Conservation (phyloP, 2,797 vertebrate species). For the Rousettus madagascariensis region DNA sequence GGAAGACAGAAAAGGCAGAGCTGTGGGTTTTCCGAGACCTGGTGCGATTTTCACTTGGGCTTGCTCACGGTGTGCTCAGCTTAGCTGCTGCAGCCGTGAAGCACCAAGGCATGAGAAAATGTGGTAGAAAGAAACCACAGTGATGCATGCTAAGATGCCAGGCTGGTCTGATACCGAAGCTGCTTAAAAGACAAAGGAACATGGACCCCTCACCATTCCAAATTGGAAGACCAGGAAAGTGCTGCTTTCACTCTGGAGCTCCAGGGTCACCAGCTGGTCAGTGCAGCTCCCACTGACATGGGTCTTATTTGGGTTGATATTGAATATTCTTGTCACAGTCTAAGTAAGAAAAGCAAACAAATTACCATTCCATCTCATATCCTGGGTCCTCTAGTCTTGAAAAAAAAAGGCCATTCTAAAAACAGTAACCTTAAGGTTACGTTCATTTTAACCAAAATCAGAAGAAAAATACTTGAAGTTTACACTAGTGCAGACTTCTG, state of each 20-base stretch:
- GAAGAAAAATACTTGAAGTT: background rate
- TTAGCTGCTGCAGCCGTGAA: rapidly evolving
- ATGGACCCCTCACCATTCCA: conserved; percentile 59
- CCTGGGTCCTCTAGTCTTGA: background rate
- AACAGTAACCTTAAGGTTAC: background rate
- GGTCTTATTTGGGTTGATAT: conserved; percentile 61
- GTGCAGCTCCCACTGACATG: background rate
- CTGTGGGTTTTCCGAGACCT: too few relatives aligned
- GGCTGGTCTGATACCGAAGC: background rate
- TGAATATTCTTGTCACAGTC: conserved; percentile 35
- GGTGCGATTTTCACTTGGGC: background rate
- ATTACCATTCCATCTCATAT: background rate
- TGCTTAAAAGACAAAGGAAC: background rate
- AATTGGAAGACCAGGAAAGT: conserved; percentile 35
- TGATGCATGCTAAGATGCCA: rapidly evolving
- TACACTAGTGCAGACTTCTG: background rate
- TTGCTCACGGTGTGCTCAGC: rapidly evolving
- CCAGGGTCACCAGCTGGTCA: background rate
- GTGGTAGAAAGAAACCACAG: background rate
- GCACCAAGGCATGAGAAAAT: background rate
- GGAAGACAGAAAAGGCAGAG: background rate
- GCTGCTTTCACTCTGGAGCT: background rate
- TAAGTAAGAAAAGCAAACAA: background rate
- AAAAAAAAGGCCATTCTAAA: background rate
- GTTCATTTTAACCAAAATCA: background rate